phyloP scores from a whole-genome alignment of 2,113 vertebrate genomes.

The Gorsachius goisagi region DNA sequence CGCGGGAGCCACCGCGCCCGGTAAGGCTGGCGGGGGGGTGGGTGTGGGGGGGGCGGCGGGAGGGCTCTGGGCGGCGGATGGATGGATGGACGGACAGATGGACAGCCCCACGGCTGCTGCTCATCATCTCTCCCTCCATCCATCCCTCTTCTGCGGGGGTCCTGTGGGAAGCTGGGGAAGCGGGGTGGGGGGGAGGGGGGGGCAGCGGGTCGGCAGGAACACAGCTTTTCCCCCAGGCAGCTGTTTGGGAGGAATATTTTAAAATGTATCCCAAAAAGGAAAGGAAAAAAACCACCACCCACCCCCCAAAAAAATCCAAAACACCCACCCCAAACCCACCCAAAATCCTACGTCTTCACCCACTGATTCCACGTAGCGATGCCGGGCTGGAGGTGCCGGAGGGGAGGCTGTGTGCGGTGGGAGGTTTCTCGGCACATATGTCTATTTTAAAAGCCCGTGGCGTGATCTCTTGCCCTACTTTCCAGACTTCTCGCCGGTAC shows the following conservation, averaged over 20 bases:
- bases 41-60: background rate
- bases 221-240: background rate
- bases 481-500: no score
- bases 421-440: no score
- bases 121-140: background rate
- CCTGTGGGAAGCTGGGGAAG: background rate
- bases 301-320: no score
- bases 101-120: background rate
- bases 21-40: conserved; percentile 8
- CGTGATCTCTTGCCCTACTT: no score
- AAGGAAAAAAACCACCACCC: no score
- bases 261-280: background rate
- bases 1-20: background rate
- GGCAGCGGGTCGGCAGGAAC: background rate
- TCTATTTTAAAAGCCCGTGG: no score
- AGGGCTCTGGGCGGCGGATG: background rate
- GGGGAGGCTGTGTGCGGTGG: no score
- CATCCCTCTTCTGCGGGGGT: background rate
- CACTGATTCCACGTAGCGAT: no score
- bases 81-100: background rate
- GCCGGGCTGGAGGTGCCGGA: no score
- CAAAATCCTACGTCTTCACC: no score
- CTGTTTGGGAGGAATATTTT: background rate
- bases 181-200: background rate
- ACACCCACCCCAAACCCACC: no score